phyloP scores from a whole-genome alignment of 2,113 vertebrate genomes.

The Podarcis muralis region DNA sequence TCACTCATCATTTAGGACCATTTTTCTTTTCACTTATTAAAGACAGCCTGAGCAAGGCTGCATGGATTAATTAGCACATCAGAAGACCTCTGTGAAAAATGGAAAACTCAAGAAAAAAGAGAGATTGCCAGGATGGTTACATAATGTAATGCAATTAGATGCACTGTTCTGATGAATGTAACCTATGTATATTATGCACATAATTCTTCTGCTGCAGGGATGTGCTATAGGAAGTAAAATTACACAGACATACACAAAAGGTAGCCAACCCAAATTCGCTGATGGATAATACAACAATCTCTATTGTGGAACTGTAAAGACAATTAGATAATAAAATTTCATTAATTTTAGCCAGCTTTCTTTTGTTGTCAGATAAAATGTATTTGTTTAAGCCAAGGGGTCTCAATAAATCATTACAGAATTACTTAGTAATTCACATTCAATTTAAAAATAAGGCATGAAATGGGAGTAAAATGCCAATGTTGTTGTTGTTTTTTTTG shows the following conservation, averaged over 20 bases:
- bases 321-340: too few relatives aligned
- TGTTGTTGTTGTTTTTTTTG: too few relatives aligned
- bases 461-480: background rate
- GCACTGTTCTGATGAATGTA: background rate
- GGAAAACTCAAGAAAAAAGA: background rate
- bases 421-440: background rate
- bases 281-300: background rate
- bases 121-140: background rate
- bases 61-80: background rate
- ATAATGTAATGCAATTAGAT: background rate
- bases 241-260: background rate
- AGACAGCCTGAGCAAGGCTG: background rate
- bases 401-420: background rate
- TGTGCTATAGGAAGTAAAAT: background rate
- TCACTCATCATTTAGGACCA: background rate
- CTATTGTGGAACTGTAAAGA: too few relatives aligned
- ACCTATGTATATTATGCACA: background rate
- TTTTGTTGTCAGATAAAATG: too few relatives aligned
- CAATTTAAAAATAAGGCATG: background rate
- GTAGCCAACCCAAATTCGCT: background rate
- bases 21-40: background rate
- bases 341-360: too few relatives aligned
- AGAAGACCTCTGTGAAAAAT: background rate
- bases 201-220: background rate
- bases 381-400: background rate